Conservation (phyloP, 2,888 invertebrate genomes). For the Parnassius apollo region DNA sequence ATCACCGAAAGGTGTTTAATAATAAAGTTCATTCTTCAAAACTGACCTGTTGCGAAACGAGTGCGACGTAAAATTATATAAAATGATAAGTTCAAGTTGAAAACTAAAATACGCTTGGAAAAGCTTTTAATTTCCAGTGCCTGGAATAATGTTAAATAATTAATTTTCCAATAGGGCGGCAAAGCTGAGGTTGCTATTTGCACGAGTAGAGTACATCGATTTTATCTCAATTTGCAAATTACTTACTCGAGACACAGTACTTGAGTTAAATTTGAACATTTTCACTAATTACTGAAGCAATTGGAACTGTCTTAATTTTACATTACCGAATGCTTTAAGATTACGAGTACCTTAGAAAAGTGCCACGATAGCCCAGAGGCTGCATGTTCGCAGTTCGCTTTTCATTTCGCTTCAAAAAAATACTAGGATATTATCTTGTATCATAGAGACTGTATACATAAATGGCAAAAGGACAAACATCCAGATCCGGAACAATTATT, state of each 20-base stretch:
- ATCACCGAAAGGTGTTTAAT: too few relatives aligned
- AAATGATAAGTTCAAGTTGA: neutral
- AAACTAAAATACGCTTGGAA: neutral
- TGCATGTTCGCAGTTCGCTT: too few relatives aligned
- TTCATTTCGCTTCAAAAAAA: too few relatives aligned
- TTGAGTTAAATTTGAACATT: constrained; percentile 4
- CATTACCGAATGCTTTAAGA: too few relatives aligned
- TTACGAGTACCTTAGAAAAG: too few relatives aligned
- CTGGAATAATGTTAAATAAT: constrained; percentile 1
- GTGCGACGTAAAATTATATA: neutral
- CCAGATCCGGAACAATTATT: too few relatives aligned
- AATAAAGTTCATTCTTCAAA: neutral
- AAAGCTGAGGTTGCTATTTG: constrained; percentile 12
- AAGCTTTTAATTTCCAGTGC: neutral
- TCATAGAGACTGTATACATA: too few relatives aligned
- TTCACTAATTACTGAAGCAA: constrained; percentile 2
- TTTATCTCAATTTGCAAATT: constrained; percentile 13
- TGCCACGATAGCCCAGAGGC: too few relatives aligned
- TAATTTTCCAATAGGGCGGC: constrained; percentile 10
- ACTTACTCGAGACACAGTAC: neutral
- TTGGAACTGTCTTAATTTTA: neutral
- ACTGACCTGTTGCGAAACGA: neutral
- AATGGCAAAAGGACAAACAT: too few relatives aligned
- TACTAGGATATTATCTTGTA: too few relatives aligned
- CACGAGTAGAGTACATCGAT: neutral